Percentiles rank a stretch among this genome's conserved stretches.
phyloP scores from a whole-genome alignment of 2,113 vertebrate genomes.

The Podocnemis expansa region DNA sequence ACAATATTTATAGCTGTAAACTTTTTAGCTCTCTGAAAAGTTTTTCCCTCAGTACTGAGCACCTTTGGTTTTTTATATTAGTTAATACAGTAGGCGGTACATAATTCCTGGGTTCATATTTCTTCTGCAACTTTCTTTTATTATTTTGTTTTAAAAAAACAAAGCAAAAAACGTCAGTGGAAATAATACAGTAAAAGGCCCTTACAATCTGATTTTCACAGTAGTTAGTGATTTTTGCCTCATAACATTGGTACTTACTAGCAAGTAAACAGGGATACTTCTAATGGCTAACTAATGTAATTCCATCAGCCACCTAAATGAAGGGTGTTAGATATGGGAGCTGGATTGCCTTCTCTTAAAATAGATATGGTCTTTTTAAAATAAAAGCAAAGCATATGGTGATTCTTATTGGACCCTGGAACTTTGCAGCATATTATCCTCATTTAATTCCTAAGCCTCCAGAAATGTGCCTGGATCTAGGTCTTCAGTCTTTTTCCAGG shows the following conservation, averaged over 20 bases:
- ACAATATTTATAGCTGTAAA: neutral
- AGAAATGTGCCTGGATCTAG: accelerated
- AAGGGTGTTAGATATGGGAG: neutral
- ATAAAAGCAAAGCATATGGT: neutral
- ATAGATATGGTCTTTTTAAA: neutral
- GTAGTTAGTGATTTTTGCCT: neutral
- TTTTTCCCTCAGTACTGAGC: neutral
- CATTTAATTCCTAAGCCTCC: neutral
- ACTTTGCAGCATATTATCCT: accelerated
- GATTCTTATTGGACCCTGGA: neutral
- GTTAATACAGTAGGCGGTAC: neutral
- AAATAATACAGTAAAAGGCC: neutral
- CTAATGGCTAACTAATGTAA: neutral
- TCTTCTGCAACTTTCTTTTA: neutral
- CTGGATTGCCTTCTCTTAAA: neutral
- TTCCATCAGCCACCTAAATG: neutral
- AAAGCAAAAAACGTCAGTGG: neutral
- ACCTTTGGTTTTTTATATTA: neutral
- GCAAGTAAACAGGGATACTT: neutral
- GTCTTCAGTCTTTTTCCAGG: neutral
- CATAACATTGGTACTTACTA: neutral
- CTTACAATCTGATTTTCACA: neutral
- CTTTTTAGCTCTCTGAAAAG: neutral
- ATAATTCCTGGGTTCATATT: neutral
- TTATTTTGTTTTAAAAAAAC: neutral